Conservation (phyloP, 2,888 invertebrate genomes). For the Acanthopleura granulata region DNA sequence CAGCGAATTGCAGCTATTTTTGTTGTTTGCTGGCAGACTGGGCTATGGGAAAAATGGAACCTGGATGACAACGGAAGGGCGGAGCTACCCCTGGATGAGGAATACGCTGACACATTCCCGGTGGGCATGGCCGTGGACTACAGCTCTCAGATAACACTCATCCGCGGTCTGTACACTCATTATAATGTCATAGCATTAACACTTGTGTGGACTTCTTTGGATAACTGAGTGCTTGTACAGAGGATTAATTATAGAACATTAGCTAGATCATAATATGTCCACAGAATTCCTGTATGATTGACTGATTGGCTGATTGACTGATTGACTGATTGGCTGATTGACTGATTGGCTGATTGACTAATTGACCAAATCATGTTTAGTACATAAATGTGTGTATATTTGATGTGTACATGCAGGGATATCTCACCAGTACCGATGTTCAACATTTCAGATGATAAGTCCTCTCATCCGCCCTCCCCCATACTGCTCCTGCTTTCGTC, state of each 20-base stretch:
- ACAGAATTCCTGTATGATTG: too few relatives aligned
- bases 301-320: too few relatives aligned
- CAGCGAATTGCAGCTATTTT: too few relatives aligned
- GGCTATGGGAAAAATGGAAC: slow-evolving; percentile 87
- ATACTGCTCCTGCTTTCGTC: slow-evolving; percentile 83
- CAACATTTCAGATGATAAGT: slow-evolving; percentile 71
- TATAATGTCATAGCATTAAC: neutral
- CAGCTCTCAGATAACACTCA: slow-evolving; percentile 73
- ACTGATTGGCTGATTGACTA: too few relatives aligned
- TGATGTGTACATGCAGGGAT: too few relatives aligned
- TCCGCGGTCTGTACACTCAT: slow-evolving; percentile 43
- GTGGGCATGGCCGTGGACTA: slow-evolving; percentile 84
- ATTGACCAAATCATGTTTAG: too few relatives aligned
- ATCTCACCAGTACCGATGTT: slow-evolving; percentile 10
- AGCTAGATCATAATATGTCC: too few relatives aligned
- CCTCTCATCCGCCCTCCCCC: slow-evolving; percentile 81
- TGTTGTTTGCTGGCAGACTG: slow-evolving; percentile 33
- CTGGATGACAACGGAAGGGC: slow-evolving; percentile 84
- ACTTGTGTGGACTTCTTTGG: neutral
- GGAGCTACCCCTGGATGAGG: slow-evolving; percentile 82
- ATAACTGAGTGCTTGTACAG: too few relatives aligned
- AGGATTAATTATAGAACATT: too few relatives aligned
- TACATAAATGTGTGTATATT: too few relatives aligned
- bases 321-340: too few relatives aligned
- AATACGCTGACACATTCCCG: slow-evolving; percentile 83